Evolutionary conservation across 2,888 invertebrate genomes (phyloP).

Genomic region (Pelosia muscerda): DNA sequence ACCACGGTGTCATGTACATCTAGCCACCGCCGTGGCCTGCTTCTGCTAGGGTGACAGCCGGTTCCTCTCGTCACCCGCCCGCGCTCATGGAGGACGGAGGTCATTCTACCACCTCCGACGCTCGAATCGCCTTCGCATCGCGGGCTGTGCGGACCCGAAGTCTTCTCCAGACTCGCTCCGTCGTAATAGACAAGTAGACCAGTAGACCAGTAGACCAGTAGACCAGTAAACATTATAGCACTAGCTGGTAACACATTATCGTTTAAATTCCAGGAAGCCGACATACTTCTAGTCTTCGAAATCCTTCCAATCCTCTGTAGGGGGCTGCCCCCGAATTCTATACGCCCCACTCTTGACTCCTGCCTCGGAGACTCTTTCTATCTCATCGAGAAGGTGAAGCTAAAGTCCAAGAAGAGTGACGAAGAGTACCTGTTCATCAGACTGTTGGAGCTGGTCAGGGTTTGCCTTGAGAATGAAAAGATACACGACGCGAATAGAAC

Average conservation of each 20-base stretch:
- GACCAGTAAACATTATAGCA: too few species aligned
- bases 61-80: too few species aligned
- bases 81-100: too few species aligned
- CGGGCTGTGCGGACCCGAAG: too few species aligned
- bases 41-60: too few species aligned
- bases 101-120: too few species aligned
- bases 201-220: neutral
- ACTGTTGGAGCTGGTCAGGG: constrained; percentile 68
- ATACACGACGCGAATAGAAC: constrained; percentile 88
- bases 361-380: constrained; percentile 75
- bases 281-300: constrained; percentile 78
- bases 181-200: too few species aligned
- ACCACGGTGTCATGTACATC: too few species aligned
- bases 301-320: constrained; percentile 86
- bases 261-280: constrained; percentile 74
- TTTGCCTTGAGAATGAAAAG: constrained; percentile 79
- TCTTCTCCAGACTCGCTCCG: too few species aligned
- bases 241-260: neutral
- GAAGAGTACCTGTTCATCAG: constrained; percentile 61
- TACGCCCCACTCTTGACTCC: constrained; percentile 84
- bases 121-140: too few species aligned
- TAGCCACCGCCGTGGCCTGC: too few species aligned
- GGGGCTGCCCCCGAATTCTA: constrained; percentile 85
- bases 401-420: constrained; percentile 13
- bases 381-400: constrained; percentile 41